Conservation (phyloP, 2,113 vertebrate species). For the Ceuthmochares aereus region DNA sequence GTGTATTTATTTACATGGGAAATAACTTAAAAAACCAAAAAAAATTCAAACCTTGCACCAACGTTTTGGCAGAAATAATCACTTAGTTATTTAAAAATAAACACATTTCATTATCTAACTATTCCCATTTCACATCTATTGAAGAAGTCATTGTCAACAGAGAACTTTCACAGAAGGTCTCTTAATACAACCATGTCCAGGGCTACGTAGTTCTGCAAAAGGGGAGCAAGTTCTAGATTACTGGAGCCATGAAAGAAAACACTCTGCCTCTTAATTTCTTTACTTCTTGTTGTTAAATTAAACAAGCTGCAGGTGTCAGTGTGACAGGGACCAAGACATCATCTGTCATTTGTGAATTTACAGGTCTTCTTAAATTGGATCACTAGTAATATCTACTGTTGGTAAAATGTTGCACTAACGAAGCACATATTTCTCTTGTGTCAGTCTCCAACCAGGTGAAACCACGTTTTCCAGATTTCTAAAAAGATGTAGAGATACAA, state of each 20-base stretch:
- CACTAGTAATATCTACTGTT: neutral
- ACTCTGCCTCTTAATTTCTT: neutral
- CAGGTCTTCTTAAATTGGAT: neutral
- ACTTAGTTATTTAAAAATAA: neutral
- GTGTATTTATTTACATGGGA: neutral
- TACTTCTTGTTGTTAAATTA: neutral
- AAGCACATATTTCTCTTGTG: neutral
- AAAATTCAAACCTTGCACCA: neutral
- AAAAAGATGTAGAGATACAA: neutral
- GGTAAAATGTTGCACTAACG: neutral
- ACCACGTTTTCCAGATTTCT: neutral
- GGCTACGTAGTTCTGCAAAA: neutral
- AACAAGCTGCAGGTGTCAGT: neutral
- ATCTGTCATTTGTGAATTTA: neutral
- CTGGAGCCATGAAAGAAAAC: neutral
- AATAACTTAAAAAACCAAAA: neutral
- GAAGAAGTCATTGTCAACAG: neutral
- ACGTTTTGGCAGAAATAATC: neutral
- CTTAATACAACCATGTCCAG: neutral
- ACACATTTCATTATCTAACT: neutral
- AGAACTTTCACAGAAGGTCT: neutral
- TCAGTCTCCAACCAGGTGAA: neutral
- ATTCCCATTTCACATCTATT: neutral
- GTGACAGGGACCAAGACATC: neutral
- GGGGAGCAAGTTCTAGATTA: neutral